Conservation (phyloP, 2,797 vertebrate genomes). For the Mallotus villosus region DNA sequence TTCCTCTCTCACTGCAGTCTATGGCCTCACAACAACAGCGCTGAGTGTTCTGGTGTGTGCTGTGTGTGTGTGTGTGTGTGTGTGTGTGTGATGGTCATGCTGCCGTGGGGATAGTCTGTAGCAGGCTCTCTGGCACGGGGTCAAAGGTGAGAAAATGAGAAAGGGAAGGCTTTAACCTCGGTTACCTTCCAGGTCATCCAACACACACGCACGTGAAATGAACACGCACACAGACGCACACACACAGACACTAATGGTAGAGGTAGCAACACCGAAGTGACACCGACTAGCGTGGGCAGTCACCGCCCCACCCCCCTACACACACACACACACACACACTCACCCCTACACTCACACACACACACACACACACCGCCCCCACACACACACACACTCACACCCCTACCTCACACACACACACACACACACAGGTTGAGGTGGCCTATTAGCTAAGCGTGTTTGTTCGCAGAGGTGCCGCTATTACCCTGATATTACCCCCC, state of each 20-base stretch:
- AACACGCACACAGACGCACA: background rate
- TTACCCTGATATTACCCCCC: conserved; percentile 67
- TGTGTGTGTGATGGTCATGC: no score
- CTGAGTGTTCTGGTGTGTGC: no score
- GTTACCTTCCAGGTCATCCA: no score
- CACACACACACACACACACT: background rate
- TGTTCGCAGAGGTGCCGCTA: conserved; percentile 73
- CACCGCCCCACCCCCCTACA: conserved; percentile 47
- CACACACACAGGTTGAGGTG: conserved; percentile 45
- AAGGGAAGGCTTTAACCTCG: no score
- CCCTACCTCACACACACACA: no score
- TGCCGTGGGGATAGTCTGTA: no score
- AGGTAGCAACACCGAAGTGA: background rate
- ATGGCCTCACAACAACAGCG: no score
- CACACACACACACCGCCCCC: conserved; percentile 2
- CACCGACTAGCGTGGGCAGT: background rate
- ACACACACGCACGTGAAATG: background rate
- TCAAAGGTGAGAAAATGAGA: no score
- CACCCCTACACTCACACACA: no score
- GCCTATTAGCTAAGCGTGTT: conserved; percentile 83
- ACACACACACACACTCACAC: background rate
- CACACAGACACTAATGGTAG: background rate
- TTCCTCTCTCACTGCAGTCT: no score
- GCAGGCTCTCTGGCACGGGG: no score
- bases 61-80: no score